Evolutionary conservation across 2,888 invertebrate genomes (phyloP).

Genomic region (Ctena decussata): DNA sequence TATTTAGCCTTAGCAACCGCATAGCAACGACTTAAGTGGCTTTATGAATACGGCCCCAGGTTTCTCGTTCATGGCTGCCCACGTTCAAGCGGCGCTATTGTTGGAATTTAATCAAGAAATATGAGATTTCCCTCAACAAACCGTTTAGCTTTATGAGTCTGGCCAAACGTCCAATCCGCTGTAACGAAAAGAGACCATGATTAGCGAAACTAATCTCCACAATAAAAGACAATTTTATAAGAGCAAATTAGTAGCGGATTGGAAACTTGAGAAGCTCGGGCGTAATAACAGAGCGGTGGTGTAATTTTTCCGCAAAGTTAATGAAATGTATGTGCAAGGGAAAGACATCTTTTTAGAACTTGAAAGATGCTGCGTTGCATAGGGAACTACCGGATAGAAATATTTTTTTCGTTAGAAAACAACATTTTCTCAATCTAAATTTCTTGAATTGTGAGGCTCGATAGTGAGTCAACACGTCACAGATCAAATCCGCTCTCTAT

Average conservation of each 20-base stretch:
- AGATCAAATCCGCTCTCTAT: too few species aligned
- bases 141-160: neutral
- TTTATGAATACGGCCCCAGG: too few species aligned
- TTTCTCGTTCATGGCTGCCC: neutral
- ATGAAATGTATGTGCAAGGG: neutral
- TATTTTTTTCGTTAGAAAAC: too few species aligned
- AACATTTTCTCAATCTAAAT: too few species aligned
- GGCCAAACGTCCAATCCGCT: neutral
- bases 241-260: conserved; percentile 14
- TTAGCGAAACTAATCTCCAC: neutral
- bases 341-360: neutral
- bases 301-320: neutral
- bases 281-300: conserved; percentile 1
- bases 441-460: too few species aligned
- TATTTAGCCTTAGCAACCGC: too few species aligned
- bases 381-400: too few species aligned
- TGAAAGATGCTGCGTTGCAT: neutral
- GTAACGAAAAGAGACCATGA: neutral
- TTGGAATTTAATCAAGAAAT: neutral
- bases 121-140: neutral
- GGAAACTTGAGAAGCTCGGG: neutral
- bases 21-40: too few species aligned
- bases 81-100: neutral
- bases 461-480: too few species aligned
- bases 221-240: conserved; percentile 2